phyloP scores from a whole-genome alignment of 2,888 invertebrate species.

The Galeruca laticollis region DNA sequence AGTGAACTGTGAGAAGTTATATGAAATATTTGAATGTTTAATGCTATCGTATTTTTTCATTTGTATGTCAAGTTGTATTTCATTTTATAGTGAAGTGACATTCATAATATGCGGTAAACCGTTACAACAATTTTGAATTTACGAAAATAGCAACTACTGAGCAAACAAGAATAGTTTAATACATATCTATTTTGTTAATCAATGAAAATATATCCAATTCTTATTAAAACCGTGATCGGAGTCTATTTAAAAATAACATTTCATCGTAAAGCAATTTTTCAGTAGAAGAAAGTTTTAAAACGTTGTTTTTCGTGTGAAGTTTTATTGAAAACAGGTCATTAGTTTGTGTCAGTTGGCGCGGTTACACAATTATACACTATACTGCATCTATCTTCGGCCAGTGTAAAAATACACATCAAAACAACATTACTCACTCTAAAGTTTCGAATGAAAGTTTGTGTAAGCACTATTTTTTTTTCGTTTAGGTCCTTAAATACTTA shows the following conservation, averaged over 20 bases:
- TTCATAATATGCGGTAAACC: no score
- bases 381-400: constrained; percentile 2
- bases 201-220: no score
- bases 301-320: constrained; percentile 2
- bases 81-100: no score
- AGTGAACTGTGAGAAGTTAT: no score
- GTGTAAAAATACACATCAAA: constrained; percentile 19
- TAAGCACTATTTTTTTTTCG: background rate
- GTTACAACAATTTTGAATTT: no score
- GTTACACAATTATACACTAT: constrained; percentile 13
- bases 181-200: no score
- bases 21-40: no score
- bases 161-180: no score
- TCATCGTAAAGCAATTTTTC: constrained; percentile 3
- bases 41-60: no score
- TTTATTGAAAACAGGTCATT: constrained; percentile 17
- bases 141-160: no score
- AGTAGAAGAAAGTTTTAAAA: background rate
- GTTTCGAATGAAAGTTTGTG: background rate
- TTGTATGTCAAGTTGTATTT: no score
- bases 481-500: background rate
- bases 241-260: background rate
- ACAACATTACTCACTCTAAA: constrained; percentile 5
- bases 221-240: no score
- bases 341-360: constrained; percentile 10